These are phyloP conservation scores for Listronotus oregonensis DNA, from an alignment of 1,140 invertebrate species.

Conservation along the genomic window DNA sequence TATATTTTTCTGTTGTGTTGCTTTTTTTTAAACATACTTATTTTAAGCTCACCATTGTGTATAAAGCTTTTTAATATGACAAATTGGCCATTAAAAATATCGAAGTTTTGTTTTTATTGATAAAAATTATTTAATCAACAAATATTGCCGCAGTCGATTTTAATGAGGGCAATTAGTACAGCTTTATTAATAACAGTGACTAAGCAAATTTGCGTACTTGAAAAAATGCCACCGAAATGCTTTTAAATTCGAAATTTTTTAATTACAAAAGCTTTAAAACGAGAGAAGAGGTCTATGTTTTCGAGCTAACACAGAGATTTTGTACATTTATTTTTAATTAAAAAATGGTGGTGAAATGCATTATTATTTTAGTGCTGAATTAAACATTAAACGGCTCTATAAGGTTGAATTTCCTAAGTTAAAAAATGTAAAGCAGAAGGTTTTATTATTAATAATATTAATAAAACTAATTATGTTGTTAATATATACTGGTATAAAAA, in stretches of 20 bases:
- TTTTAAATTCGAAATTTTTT: conserved; percentile 18
- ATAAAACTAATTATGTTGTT: too few species aligned
- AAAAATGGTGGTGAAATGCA: conserved; percentile 5
- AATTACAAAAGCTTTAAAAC: conserved; percentile 21
- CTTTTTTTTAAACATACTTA: too few species aligned
- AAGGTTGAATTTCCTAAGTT: too few species aligned
- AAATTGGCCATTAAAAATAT: too few species aligned
- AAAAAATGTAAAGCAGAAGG: too few species aligned
- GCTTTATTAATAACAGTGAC: conserved; percentile 18
- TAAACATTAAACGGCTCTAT: too few species aligned
- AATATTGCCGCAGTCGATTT: conserved; percentile 5
- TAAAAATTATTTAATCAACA: conserved; percentile 1
- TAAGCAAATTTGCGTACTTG: conserved; percentile 19
- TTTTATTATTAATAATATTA: too few species aligned
- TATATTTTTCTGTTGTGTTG: too few species aligned
- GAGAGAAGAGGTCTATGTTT: conserved; percentile 3
- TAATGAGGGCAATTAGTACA: neutral
- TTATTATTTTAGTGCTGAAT: too few species aligned
- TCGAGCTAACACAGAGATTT: conserved; percentile 8
- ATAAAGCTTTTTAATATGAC: too few species aligned
- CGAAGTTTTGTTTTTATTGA: neutral
- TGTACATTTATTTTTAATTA: conserved; percentile 19
- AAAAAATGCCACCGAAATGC: conserved; percentile 17
- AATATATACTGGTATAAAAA: too few species aligned
- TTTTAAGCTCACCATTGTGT: too few species aligned